Percentiles rank a stretch among this genome's conserved stretches.
Conservation (phyloP, 2,113 vertebrate species). For the Anser brachyrhynchus region DNA sequence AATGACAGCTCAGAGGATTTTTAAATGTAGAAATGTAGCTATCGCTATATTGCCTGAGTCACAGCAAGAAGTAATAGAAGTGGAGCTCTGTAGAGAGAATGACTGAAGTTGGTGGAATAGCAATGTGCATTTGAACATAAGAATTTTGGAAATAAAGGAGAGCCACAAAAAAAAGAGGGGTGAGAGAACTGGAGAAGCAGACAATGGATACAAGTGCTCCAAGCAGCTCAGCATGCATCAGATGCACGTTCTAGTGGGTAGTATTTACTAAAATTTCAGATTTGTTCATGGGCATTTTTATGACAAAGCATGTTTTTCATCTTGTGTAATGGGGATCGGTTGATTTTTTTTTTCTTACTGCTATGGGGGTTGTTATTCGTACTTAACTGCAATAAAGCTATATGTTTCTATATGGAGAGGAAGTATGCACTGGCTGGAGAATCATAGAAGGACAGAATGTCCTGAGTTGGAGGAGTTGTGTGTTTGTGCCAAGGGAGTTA, state of each 20-base stretch:
- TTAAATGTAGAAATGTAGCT: neutral
- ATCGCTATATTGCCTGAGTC: neutral
- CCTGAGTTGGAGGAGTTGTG: neutral
- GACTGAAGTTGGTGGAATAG: constrained; percentile 22
- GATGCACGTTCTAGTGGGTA: neutral
- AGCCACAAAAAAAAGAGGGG: neutral
- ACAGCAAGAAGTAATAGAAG: constrained; percentile 25
- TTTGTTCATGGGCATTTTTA: constrained; percentile 22
- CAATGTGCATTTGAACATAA: neutral
- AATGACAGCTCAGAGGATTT: constrained; percentile 11
- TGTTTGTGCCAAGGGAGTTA: neutral
- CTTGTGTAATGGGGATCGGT: constrained; percentile 12
- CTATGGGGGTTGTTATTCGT: neutral
- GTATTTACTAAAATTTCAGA: constrained; percentile 48
- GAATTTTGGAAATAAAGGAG: constrained; percentile 45
- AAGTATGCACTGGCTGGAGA: neutral
- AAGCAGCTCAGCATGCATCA: neutral
- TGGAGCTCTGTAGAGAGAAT: constrained; percentile 1
- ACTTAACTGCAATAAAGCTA: neutral
- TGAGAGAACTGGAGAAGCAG: neutral
- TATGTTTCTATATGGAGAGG: neutral
- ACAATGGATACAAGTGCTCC: neutral
- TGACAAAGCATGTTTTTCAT: constrained; percentile 39
- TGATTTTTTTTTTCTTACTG: neutral
- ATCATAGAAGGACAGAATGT: neutral